Evolutionary conservation across 2,113 vertebrate species (phyloP).

Genomic region (Otocyon megalotis): DNA sequence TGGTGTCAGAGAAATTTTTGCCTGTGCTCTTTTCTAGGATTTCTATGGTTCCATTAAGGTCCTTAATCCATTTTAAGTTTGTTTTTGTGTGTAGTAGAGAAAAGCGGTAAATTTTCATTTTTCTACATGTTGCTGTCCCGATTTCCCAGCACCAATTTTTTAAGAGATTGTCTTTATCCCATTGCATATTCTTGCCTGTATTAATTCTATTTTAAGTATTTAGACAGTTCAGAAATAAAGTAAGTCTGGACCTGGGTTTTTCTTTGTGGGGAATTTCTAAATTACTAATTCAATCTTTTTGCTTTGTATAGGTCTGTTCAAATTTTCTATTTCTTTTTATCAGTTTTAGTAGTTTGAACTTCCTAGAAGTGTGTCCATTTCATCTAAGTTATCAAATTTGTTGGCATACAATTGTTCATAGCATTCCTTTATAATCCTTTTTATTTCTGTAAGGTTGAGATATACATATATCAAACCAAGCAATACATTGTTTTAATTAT

Average conservation of each 20-base stretch:
- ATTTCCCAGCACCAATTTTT: not conserved
- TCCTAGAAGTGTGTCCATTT: not conserved
- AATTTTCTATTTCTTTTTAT: not conserved
- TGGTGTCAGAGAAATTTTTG: not conserved
- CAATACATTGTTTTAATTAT: not conserved
- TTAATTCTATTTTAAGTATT: not conserved
- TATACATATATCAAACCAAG: not conserved
- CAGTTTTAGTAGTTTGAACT: not conserved
- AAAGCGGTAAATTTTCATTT: not conserved
- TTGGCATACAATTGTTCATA: not conserved
- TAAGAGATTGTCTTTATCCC: not conserved
- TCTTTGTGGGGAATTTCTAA: not conserved
- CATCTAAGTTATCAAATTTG: not conserved
- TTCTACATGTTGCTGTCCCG: not conserved
- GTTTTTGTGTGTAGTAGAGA: not conserved
- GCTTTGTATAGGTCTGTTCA: not conserved
- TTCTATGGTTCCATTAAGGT: not conserved
- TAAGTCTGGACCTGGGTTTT: not conserved
- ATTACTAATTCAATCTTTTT: not conserved
- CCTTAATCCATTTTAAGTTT: not conserved
- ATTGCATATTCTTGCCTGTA: not conserved
- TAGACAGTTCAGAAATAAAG: not conserved
- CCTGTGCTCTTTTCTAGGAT: not conserved
- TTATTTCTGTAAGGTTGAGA: not conserved
- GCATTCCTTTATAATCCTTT: not conserved